Base-by-base conservation (phyloP, 2,888 invertebrate species). In the Euproctis similis region DNA sequence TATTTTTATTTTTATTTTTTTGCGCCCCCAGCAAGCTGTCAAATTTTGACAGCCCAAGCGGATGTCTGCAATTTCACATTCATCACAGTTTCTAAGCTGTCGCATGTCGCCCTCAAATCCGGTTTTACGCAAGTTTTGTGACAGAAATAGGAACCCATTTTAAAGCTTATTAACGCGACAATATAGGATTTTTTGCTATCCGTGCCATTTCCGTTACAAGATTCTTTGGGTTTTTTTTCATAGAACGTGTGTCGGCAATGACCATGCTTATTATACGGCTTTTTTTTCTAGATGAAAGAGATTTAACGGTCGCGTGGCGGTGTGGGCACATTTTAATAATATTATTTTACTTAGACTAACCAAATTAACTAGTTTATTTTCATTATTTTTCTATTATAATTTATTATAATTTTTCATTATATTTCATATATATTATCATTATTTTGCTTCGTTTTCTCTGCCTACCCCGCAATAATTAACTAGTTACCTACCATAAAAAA, bases 51-150 rank as follows among this genome's bases (percentile, higher is more conserved):
- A 49, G 45, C 46, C 32, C 39, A 31, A 46, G 37, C 59, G 62
- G 62, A 62, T 50, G 59, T 50, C 37, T 47, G 50, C 48, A 53
- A 61, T 62, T 53, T 58, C 47, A 47, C 46, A 56, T 52, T 56
- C 48, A 39, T 41, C 34, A 18, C 26, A 30, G 11, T 50, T 59
- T 62, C 55, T 55, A 53, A 58, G 53, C 47, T 53, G 51, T 58
- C 47, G 49, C 29, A 46, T 53, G 51, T 58, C 47, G 49, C 29
- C 13, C 40, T 39, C 40, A 43, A 51, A 46, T 45, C 54, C 52
- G 52, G 55, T 42, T 54, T 53, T 50, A 59, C 52, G 54, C 54
- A 59, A 56, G 48, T 52, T 42, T 43, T 46, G 35, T 31, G 34
- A 43, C 43, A 37, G 36, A 48, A 51, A 49, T 48, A 46, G 34